phyloP scores from a whole-genome alignment of 2,797 vertebrate genomes.

The Brachyrhaphis roseni region DNA sequence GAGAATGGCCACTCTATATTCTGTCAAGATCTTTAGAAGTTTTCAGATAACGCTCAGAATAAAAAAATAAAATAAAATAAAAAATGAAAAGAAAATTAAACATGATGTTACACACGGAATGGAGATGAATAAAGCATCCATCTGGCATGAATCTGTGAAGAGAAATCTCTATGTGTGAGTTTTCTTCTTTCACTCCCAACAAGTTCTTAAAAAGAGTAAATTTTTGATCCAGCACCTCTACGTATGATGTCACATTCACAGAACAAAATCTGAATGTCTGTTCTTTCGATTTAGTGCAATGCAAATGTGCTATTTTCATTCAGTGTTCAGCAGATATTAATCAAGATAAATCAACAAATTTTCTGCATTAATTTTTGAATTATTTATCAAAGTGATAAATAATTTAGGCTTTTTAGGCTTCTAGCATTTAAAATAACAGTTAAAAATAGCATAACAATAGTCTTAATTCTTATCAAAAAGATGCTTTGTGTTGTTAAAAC shows the following conservation, averaged over 20 bases:
- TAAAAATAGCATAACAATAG: background rate
- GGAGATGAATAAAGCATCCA: background rate
- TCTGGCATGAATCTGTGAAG: background rate
- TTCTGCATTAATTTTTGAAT: background rate
- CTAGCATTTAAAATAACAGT: background rate
- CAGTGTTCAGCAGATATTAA: background rate
- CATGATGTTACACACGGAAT: background rate
- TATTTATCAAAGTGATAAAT: background rate
- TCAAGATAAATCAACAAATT: background rate
- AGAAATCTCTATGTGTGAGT: background rate
- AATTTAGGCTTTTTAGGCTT: background rate
- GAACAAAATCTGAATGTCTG: background rate
- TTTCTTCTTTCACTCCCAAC: background rate
- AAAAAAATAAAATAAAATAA: background rate
- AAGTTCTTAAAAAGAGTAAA: background rate
- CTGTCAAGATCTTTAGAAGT: background rate
- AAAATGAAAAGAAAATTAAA: background rate
- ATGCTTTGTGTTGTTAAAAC: background rate
- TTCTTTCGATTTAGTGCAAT: background rate
- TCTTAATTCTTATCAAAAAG: background rate
- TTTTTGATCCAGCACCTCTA: background rate
- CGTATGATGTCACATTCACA: background rate
- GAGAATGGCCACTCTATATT: background rate
- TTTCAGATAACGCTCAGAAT: background rate
- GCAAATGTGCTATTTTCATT: background rate